phyloP scores from a whole-genome alignment of 2,113 vertebrate species.

The Thryonomys swinderianus region DNA sequence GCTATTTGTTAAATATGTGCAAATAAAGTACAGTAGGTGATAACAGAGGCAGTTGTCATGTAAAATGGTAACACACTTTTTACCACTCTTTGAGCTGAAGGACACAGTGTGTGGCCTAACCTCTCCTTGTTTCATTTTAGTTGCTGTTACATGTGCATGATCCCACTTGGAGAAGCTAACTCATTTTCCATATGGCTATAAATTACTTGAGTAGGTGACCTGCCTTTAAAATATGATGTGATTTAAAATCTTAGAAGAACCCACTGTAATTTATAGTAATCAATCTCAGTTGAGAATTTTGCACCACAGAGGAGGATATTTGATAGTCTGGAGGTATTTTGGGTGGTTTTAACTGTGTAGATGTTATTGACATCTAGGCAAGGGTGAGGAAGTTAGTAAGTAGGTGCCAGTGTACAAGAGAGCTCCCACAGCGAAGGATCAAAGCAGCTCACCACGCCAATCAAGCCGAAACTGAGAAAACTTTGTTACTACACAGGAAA shows the following conservation, averaged over 20 bases:
- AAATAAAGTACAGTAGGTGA: constrained; percentile 22
- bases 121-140: not conserved
- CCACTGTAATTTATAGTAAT: not conserved
- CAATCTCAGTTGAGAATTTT: not conserved
- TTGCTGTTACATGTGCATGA: not conserved
- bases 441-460: not conserved
- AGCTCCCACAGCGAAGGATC: not conserved
- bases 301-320: not conserved
- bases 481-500: not conserved
- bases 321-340: not conserved
- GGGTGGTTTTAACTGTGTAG: not conserved
- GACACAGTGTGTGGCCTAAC: not conserved
- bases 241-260: not conserved
- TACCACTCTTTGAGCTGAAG: not conserved
- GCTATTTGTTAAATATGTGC: not conserved
- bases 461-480: not conserved
- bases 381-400: not conserved
- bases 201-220: not conserved
- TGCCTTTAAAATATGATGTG: constrained; percentile 26
- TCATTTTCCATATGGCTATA: not conserved
- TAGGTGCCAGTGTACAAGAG: no score
- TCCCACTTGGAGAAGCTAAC: not conserved
- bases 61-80: not conserved
- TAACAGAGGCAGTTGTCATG: constrained; percentile 8
- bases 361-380: not conserved